Evolutionary conservation across 2,888 invertebrate genomes (phyloP).

Genomic region (Oligia strigilis): DNA sequence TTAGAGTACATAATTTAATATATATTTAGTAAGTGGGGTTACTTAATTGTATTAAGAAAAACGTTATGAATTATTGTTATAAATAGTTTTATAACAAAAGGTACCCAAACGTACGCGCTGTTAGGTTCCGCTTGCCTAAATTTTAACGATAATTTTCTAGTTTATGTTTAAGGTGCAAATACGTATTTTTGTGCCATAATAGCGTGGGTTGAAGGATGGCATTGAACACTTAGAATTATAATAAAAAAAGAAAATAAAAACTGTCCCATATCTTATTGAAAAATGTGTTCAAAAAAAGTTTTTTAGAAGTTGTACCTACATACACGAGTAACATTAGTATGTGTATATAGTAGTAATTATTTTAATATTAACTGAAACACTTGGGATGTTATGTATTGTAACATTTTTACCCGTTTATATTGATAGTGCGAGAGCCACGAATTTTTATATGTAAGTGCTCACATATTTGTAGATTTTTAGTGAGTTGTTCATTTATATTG

Average conservation of each 20-base stretch:
- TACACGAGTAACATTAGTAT: slow-evolving; percentile 78
- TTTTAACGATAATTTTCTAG: slow-evolving; percentile 57
- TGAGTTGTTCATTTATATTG: slow-evolving; percentile 50
- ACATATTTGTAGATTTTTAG: slow-evolving; percentile 62
- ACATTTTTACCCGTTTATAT: slow-evolving; percentile 71
- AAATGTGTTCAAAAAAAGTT: slow-evolving; percentile 87
- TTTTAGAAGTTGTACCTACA: slow-evolving; percentile 87
- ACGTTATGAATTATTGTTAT: slow-evolving; percentile 55
- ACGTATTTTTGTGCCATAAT: slow-evolving; percentile 82
- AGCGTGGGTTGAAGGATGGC: slow-evolving; percentile 68
- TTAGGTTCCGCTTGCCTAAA: slow-evolving; percentile 78
- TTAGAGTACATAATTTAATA: slow-evolving; percentile 49
- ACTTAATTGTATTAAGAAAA: slow-evolving; percentile 54
- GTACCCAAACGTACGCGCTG: slow-evolving; percentile 36
- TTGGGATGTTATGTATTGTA: slow-evolving; percentile 71
- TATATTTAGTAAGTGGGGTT: slow-evolving; percentile 49
- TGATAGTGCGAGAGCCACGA: slow-evolving; percentile 64
- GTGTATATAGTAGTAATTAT: slow-evolving; percentile 80
- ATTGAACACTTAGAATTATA: slow-evolving; percentile 73
- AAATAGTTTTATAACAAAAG: slow-evolving; percentile 54
- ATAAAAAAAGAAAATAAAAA: slow-evolving; percentile 67
- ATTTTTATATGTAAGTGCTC: slow-evolving; percentile 67
- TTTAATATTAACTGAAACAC: slow-evolving; percentile 71
- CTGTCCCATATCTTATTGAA: slow-evolving; percentile 88
- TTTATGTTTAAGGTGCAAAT: slow-evolving; percentile 71